phyloP scores from a whole-genome alignment of 2,888 invertebrate species.

The Bombyx huttoni region DNA sequence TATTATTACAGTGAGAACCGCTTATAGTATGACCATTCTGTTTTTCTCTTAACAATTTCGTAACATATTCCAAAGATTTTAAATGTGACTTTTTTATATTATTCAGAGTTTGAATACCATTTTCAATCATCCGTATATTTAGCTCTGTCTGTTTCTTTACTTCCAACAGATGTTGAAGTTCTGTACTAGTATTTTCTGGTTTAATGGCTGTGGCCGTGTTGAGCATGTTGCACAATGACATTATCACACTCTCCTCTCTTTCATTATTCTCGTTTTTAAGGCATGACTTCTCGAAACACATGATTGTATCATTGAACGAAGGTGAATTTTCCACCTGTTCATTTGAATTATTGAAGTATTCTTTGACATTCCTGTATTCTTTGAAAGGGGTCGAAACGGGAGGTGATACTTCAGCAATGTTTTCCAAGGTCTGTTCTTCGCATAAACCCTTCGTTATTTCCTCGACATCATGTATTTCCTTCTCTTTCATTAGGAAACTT shows the following conservation, averaged over 20 bases:
- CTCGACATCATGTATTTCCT: conserved; percentile 41
- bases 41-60: conserved; percentile 34
- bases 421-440: conserved; percentile 31
- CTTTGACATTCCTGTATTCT: conserved; percentile 42
- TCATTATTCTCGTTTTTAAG: conserved; percentile 20
- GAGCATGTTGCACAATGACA: conserved; percentile 47
- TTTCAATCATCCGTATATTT: conserved; percentile 38
- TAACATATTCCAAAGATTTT: conserved; percentile 32
- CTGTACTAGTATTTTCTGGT: conserved; percentile 20
- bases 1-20: conserved; percentile 15
- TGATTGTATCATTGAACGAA: conserved; percentile 37
- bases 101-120: conserved; percentile 26
- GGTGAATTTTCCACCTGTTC: conserved; percentile 26
- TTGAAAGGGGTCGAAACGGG: conserved; percentile 52
- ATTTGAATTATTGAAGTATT: conserved; percentile 42
- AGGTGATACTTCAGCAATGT: conserved; percentile 38
- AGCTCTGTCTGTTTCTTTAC: conserved; percentile 32
- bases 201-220: conserved; percentile 39
- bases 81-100: conserved; percentile 36
- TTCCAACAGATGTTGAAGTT: conserved; percentile 33
- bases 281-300: conserved; percentile 39
- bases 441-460: conserved; percentile 23
- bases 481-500: conserved; percentile 52
- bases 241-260: conserved; percentile 48
- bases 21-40: conserved; percentile 8